Base-by-base conservation (phyloP, 2,888 invertebrate species). In the Acheta domesticus region DNA sequence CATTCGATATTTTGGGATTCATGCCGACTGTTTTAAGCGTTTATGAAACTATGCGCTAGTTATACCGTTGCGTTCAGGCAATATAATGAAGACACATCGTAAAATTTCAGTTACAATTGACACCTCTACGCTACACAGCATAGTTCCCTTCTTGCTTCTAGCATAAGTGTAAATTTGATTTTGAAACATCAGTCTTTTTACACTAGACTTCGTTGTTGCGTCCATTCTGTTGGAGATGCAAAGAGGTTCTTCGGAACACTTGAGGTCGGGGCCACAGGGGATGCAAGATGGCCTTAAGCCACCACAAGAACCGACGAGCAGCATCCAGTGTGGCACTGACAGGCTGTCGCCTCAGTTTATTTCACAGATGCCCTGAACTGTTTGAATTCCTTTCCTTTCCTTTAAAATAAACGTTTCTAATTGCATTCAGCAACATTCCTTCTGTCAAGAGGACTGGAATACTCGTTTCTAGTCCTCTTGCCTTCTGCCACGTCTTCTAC, bases 181-280 rank as follows among this genome's bases (percentile, higher is more conserved):
- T 14, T n/a, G 62, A 62, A 62, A n/a, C 14, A 62, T n/a, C 62
- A 62, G 62, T 62, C 62, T 14, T 62, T 62, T 62, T n/a, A 62
- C 62, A 62, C 62, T 14, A 19, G n/a, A 62, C 62, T 62, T 62
- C 62, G 62, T 62, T 62, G 62, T 62, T 36, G 36, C 36, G 36
- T 36, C 36, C 36, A n/a, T 62, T n/a, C 62, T 62, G 62, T 62
- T n/a, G 62, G n/a, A 62, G 62, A 4, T 62, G 14, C 62, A 19
- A 62, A 14, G 62, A 62, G n/a, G n/a, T 14, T 62, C n/a, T 14
- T 62, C 62, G 62, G 62, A 62, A 62, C 62, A 62, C 62, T 62
- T 62, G 62, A 62, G 62, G 62, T 62, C 62, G 62, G 62, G 62
- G 62, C 62, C 62, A 62, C 62, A 62, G 62, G 62, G 62, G 62